Evolutionary conservation across 2,113 vertebrate genomes (phyloP).

Genomic region (Indicator indicator): DNA sequence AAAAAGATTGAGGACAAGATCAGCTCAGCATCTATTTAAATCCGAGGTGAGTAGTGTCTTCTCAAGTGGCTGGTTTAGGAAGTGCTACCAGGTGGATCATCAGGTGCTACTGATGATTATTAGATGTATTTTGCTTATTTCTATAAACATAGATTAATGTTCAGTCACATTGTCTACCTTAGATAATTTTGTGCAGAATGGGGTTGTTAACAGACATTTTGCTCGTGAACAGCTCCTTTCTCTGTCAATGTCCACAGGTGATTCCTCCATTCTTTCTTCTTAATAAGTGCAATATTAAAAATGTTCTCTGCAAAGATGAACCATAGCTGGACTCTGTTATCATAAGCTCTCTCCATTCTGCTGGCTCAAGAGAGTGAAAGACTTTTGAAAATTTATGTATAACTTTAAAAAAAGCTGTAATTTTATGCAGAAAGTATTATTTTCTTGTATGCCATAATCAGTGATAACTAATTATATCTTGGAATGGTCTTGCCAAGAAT

Average conservation of each 20-base stretch:
- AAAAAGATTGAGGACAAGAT: slow-evolving; percentile 22
- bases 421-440: not conserved
- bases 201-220: not conserved
- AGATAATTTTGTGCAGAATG: not conserved
- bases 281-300: slow-evolving; percentile 15
- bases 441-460: not conserved
- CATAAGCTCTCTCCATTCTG: not conserved
- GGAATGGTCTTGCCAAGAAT: not conserved
- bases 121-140: not conserved
- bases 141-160: not conserved
- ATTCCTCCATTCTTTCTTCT: not conserved
- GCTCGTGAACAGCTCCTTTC: not conserved
- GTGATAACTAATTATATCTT: not conserved
- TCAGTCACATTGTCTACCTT: not conserved
- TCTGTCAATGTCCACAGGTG: not conserved
- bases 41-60: not conserved
- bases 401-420: not conserved
- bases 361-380: not conserved
- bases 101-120: not conserved
- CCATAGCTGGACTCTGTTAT: not conserved
- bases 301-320: not conserved
- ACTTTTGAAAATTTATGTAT: not conserved
- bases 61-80: not conserved
- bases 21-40: not conserved
- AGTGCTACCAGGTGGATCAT: not conserved